phyloP scores from a whole-genome alignment of 2,888 invertebrate species.

The Leptinotarsa peninsularis region DNA sequence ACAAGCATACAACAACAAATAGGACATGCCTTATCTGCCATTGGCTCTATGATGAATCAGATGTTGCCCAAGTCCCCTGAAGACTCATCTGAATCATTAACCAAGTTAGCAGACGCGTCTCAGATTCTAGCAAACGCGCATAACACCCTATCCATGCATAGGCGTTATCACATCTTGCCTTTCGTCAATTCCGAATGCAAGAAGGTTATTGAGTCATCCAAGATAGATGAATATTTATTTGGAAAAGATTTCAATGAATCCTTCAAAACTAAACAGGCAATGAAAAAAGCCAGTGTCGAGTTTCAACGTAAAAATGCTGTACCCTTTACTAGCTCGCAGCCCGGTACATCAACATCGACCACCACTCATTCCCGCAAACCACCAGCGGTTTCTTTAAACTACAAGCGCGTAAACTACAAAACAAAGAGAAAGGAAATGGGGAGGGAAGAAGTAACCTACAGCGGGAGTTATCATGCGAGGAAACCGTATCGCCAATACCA shows the following conservation, averaged over 20 bases:
- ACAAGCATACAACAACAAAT: not conserved
- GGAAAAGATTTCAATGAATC: too few relatives aligned
- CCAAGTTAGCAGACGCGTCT: slow-evolving; percentile 5
- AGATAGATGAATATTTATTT: too few relatives aligned
- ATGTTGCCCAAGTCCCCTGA: not conserved
- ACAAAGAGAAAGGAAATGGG: not conserved
- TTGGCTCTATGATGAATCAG: not conserved
- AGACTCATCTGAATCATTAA: not conserved
- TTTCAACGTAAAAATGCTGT: too few relatives aligned
- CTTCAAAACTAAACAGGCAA: too few relatives aligned
- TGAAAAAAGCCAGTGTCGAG: too few relatives aligned
- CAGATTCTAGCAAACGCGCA: slow-evolving; percentile 3
- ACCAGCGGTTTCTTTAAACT: slow-evolving; percentile 9
- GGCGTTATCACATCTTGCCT: slow-evolving; percentile 1
- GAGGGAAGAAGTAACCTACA: not conserved
- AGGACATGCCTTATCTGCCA: not conserved
- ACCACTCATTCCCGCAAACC: not conserved
- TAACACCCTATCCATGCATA: slow-evolving; percentile 10
- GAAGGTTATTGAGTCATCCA: not conserved
- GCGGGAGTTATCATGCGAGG: too few relatives aligned
- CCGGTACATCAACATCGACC: too few relatives aligned
- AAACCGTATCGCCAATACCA: not conserved
- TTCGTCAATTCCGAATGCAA: slow-evolving; percentile 8
- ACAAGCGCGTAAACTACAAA: slow-evolving; percentile 12
- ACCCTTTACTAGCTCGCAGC: too few relatives aligned